Conservation (phyloP, 2,797 vertebrate species). For the Eptatretus atami region DNA sequence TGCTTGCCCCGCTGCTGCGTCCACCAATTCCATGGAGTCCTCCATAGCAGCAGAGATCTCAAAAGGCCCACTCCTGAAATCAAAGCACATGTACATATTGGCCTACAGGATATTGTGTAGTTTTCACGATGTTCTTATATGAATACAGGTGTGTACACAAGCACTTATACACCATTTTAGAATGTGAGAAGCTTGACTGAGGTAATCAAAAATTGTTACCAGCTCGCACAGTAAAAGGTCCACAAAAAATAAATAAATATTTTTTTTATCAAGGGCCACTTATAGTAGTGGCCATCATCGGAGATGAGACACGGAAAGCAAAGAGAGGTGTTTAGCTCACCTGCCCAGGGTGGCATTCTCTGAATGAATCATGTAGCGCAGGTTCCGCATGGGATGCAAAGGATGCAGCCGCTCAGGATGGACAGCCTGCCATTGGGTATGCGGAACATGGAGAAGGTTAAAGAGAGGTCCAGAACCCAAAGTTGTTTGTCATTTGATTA, state of each 20-base stretch:
- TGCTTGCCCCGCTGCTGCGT: conserved; percentile 34
- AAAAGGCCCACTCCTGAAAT: conserved; percentile 57
- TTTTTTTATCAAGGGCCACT: too few species aligned
- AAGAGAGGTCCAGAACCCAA: too few species aligned
- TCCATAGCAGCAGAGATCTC: conserved; percentile 61
- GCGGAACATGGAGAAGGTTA: too few species aligned
- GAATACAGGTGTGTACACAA: too few species aligned
- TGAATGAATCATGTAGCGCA: conserved; percentile 67
- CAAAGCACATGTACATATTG: not conserved
- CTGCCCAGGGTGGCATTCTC: conserved; percentile 56
- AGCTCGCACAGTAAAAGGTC: not conserved
- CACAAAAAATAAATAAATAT: not conserved
- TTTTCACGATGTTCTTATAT: too few species aligned
- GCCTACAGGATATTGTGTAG: too few species aligned
- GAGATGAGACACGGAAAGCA: not conserved
- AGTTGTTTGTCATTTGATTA: too few species aligned
- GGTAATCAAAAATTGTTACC: not conserved
- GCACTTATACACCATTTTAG: too few species aligned
- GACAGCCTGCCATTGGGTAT: conserved; percentile 27
- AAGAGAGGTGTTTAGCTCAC: conserved; percentile 18
- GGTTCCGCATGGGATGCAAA: conserved; percentile 76
- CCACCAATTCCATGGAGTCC: conserved; percentile 87
- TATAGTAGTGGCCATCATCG: too few species aligned
- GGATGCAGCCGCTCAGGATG: conserved; percentile 71
- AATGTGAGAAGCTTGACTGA: not conserved